Evolutionary conservation across 2,113 vertebrate genomes (phyloP), one percentile per base, ranked within the genome.

Genomic region (Vulpes lagopus): DNA sequence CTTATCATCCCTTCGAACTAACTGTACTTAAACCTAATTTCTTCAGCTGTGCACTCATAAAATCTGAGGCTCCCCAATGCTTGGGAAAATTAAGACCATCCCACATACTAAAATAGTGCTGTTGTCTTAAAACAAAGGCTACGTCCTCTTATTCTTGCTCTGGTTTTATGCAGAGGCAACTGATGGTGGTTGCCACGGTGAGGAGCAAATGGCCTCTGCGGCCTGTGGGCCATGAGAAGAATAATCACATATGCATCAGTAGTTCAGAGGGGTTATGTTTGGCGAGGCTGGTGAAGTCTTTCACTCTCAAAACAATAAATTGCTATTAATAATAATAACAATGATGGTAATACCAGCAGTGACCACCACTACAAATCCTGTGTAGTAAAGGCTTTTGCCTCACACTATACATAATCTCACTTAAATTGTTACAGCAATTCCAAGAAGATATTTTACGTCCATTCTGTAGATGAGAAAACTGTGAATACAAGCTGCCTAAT

Each of bases 231-330:
- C 20, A 0, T 57, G 32, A 64, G 22, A 82, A 69, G 8, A 62
- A 59, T 7, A 16, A 27, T 1, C 27, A 8, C 27, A 6, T 2
- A 5, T 2, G 3, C 2, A 11, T 49, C 53, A 22, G 9, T 27
- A 25, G 1, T 38, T 19, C 67, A 32, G n/a, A 78, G 25, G 12
- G 43, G 23, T 78, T 14, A 2, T 27, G 67, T 22, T 1, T 6
- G 27, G 35, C 35, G 64, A n/a, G 25, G 38, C 60, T 10, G 82
- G 73, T 11, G 53, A 16, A 12, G 11, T 16, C 49, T 74, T 16
- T 59, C 16, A 16, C 19, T 49, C 16, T 22, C 30, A 55, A 82
- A 4, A 64, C 80, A 83, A 51, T 15, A 74, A 67, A 60, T 25
- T 7, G 19, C 9, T 55, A 30, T 64, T 30, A 59, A 20, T 35